Evolutionary conservation across 2,797 vertebrate genomes (phyloP), one percentile per base, ranked within the genome.

Genomic region (Sitta carolinensis): DNA sequence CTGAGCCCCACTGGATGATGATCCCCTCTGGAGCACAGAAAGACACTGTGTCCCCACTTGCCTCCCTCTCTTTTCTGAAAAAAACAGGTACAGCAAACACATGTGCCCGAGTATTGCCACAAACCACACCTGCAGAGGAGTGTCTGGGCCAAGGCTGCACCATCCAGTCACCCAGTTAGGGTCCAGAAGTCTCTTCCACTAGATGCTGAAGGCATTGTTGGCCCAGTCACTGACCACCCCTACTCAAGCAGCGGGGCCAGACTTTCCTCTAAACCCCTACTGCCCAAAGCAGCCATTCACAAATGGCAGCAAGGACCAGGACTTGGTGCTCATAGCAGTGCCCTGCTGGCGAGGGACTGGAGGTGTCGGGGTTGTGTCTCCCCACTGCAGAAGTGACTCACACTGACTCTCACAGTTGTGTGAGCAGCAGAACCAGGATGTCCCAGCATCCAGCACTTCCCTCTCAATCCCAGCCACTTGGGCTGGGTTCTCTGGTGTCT

Each of bases 81-180:
- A 55, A 64, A 55, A 21, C 3, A 10, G 8, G 45, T 55, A 45
- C 19, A 78, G 15, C 21, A 45, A 59, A 29, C 5, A 13, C 3
- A 2, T 26, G 50, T 5, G 1, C 48, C 13, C 5, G 5, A 29
- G 21, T 20, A 78, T 27, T 27, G 25, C 26, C 64, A 55, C 0
- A 5, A 40, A 67, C 25, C 34, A 52, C 45, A 69, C 2, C 13
- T 26, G 32, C 0, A 0, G 23, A 30, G 11, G n/a, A 25, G 22
- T 23, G 22, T 36, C 59, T 74, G 29, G 26, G 21, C 23, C 0
- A 0, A 38, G 45, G 43, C 32, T 45, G 30, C 13, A 76, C 21
- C 13, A 30, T 20, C 30, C 43, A 61, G 21, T 6, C 34, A 27
- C 47, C 32, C 22, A 42, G 17, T 36, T 13, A 64, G 22, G 13